A percentile compares a stretch with the other conserved stretches of the same genome.
These are phyloP conservation scores for Brachyptera risi DNA, from an alignment of 2,888 invertebrate species.

Conservation along the genomic window DNA sequence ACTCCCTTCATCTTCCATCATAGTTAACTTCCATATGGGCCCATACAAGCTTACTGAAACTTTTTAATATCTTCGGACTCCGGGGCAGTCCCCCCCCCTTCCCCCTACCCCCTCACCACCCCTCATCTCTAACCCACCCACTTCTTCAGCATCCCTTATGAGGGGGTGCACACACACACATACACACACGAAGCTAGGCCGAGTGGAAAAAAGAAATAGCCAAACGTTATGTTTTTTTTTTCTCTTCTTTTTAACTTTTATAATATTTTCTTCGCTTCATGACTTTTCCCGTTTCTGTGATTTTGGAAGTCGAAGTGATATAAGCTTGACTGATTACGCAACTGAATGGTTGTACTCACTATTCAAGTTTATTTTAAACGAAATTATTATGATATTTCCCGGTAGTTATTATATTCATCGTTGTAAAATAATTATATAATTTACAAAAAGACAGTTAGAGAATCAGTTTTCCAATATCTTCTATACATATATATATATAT, in stretches of 20 bases:
- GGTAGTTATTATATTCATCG: no score
- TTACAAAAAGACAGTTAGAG: no score
- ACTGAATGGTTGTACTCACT: no score
- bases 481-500: no score
- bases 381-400: no score
- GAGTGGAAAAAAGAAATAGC: constrained; percentile 33
- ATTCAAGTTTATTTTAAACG: no score
- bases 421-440: no score
- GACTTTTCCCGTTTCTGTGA: background rate
- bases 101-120: constrained; percentile 38
- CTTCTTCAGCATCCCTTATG: constrained; percentile 23
- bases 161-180: constrained; percentile 30
- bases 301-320: constrained; percentile 28
- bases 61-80: constrained; percentile 19
- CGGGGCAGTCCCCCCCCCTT: constrained; percentile 28
- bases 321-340: no score
- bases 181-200: no score
- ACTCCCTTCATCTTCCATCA: constrained; percentile 12
- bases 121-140: background rate
- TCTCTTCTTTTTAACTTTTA: constrained; percentile 10
- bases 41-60: constrained; percentile 13
- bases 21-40: constrained; percentile 14
- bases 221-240: constrained; percentile 29
- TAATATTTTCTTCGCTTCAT: background rate
- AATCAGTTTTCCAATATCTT: no score